phyloP scores from a whole-genome alignment of 2,797 vertebrate species.

The Hylomyscus alleni region DNA sequence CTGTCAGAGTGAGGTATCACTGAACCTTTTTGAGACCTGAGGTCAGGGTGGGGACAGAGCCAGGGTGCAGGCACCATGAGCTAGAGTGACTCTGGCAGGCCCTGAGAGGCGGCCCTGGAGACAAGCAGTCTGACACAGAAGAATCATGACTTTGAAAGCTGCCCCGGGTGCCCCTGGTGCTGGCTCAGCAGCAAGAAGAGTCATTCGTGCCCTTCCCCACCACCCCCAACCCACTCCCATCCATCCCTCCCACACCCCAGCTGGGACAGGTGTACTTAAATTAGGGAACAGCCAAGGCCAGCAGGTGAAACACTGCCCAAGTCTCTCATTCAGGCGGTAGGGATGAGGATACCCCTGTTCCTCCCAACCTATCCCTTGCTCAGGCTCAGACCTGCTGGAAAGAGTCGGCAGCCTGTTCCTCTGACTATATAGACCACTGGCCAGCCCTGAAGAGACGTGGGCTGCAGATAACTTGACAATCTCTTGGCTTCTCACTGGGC shows the following conservation, averaged over 20 bases:
- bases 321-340: constrained; percentile 72
- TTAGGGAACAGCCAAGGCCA: constrained; percentile 75
- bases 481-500: neutral
- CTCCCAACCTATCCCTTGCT: neutral
- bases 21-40: neutral
- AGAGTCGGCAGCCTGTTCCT: neutral
- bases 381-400: neutral
- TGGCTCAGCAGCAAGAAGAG: constrained; percentile 17
- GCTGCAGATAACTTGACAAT: neutral
- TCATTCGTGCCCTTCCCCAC: neutral
- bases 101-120: neutral
- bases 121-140: neutral
- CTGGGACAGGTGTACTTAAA: constrained; percentile 71
- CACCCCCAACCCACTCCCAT: neutral
- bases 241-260: constrained; percentile 60
- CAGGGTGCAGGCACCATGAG: too few species aligned
- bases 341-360: neutral
- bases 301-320: constrained; percentile 63
- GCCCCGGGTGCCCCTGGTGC: neutral
- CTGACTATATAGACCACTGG: neutral
- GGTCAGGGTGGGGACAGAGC: neutral
- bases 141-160: neutral
- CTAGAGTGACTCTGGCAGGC: neutral
- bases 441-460: neutral
- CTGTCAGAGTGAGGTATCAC: neutral